Conservation (phyloP, 1,140 invertebrate species). For the Apis dorsata region DNA sequence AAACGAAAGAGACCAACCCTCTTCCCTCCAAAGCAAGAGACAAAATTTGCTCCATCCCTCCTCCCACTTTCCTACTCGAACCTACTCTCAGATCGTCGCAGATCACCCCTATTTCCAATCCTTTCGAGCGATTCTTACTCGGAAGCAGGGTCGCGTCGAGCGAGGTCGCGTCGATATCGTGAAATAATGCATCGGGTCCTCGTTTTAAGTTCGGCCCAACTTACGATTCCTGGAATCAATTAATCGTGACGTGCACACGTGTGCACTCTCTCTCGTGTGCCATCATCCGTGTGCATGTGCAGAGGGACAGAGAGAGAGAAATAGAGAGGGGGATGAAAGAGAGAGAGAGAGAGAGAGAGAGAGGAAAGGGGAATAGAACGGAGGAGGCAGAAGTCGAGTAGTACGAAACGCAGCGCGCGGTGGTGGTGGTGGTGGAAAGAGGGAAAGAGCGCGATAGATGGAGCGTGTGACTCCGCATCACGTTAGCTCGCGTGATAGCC, state of each 20-base stretch:
- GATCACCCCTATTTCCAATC: background rate
- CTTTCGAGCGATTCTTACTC: background rate
- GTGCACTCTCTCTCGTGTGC: no score
- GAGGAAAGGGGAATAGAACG: background rate
- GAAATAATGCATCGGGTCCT: conserved; percentile 39
- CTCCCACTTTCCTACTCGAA: no score
- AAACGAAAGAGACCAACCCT: background rate
- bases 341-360: background rate
- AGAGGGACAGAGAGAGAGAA: background rate
- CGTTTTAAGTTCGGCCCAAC: conserved; percentile 46
- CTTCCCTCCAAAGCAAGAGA: background rate
- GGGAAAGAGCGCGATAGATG: background rate
- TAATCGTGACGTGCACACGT: conserved; percentile 52
- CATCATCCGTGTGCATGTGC: background rate
- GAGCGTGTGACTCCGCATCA: conserved; percentile 55
- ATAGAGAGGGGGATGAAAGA: background rate
- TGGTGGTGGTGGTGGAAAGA: background rate
- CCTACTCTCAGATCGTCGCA: no score
- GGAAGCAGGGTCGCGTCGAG: background rate
- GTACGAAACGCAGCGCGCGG: background rate
- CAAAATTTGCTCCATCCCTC: no score
- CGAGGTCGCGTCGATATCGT: conserved; percentile 31
- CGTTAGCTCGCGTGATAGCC: conserved; percentile 67
- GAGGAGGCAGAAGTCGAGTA: background rate
- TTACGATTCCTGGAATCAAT: conserved; percentile 61